Evolutionary conservation across 2,113 vertebrate species (phyloP), one percentile per base, ranked within the genome.

Genomic region (Esox niger): DNA sequence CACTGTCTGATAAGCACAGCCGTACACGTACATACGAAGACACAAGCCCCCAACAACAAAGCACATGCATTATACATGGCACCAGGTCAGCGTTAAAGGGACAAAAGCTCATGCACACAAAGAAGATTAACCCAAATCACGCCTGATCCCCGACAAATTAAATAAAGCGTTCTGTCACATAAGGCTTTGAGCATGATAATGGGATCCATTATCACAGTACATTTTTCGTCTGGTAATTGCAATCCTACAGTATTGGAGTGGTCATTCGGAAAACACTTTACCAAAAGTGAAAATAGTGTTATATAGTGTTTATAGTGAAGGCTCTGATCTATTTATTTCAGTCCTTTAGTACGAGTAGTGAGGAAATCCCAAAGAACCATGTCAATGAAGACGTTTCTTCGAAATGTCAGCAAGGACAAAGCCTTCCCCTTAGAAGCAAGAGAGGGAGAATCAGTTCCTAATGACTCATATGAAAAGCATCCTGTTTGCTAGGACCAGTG

Each of bases 1-100:
- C 91, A 86, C 91, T 94, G 91, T 94, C 93, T 94, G 93, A 86
- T 93, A 69, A 68, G 91, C 88, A 90, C 85, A 92, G 92, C 91
- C 88, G 86, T 55, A 70, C n/a, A 47, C 35, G 8, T 35, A 35
- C 32, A 33, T 33, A 33, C 5, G 1, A 33, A 67, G 29, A 88
- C 75, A 91, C 85, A 88, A 88, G 86, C 62, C 46, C 84, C 85
- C 85, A 82, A 83, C 89, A 84, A 73, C 79, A 85, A 91, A 91
- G 87, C 91, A 91, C 90, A 84, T 89, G 75, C 79, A 72, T 80
- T 66, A 20, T 70, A 66, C 32, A 82, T 76, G 13, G 68, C 76
- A 59, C 54, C 63, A 69, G 10, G 67, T 66, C 32, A 62, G 64
- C 15, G 38, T 52, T 47, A 38, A 31, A 13, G 11, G 10, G 35